Conservation (phyloP, 2,113 vertebrate species). For the Atractosteus spatula region DNA sequence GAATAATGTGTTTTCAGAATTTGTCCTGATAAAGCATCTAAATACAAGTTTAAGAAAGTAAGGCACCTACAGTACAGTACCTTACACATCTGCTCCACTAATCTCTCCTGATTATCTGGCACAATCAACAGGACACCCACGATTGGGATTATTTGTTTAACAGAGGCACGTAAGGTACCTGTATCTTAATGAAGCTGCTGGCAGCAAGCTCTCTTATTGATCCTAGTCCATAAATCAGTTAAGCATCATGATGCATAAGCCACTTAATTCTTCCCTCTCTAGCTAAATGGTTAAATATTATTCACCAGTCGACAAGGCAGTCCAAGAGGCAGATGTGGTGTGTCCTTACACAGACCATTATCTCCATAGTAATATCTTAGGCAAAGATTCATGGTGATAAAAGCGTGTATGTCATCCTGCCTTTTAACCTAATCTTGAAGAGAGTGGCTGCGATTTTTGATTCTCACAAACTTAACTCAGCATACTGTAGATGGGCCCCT, state of each 20-base stretch:
- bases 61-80: background rate
- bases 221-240: background rate
- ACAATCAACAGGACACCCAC: background rate
- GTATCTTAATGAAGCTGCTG: background rate
- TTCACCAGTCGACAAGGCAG: no score
- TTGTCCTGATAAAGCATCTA: background rate
- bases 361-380: no score
- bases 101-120: background rate
- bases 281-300: no score
- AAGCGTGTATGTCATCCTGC: no score
- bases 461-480: no score
- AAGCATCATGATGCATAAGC: background rate
- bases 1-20: background rate
- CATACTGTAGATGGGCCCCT: no score
- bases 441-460: no score
- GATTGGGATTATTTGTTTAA: background rate
- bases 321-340: no score
- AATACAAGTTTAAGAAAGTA: background rate
- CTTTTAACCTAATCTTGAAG: no score
- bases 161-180: background rate
- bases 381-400: no score
- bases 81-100: background rate
- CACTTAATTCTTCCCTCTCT: background rate
- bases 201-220: background rate
- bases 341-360: no score